Conservation (phyloP, 1,140 invertebrate genomes). For the Sycobia sp. region DNA sequence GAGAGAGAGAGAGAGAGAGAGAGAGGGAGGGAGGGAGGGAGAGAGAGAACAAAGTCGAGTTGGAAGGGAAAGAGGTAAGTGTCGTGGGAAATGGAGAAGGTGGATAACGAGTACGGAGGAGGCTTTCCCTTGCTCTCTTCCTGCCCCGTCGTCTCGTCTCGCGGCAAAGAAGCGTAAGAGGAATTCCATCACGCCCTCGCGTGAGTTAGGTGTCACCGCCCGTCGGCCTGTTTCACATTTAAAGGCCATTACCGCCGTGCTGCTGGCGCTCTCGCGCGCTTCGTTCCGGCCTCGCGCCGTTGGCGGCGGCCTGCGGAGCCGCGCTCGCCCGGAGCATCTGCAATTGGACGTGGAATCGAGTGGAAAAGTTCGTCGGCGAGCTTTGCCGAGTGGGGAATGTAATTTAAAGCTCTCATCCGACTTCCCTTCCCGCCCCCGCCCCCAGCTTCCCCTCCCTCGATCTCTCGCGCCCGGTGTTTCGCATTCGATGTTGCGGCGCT, state of each 20-base stretch:
- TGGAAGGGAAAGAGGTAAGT: slow-evolving; percentile 24
- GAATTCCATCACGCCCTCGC: slow-evolving; percentile 17
- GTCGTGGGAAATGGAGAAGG: slow-evolving; percentile 43
- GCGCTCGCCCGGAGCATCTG: background rate
- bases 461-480: background rate
- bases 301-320: background rate
- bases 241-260: slow-evolving; percentile 42
- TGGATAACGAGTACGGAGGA: slow-evolving; percentile 34
- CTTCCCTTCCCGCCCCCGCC: background rate
- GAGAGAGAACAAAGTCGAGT: too few species aligned
- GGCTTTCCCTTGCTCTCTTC: background rate
- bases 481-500: background rate
- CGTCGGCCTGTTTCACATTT: slow-evolving; percentile 54
- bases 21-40: too few species aligned
- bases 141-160: background rate
- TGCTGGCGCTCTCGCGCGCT: background rate
- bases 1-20: slow-evolving; percentile 23
- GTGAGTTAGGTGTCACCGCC: slow-evolving; percentile 50
- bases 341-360: slow-evolving; percentile 30
- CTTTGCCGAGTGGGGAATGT: slow-evolving; percentile 18
- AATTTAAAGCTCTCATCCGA: slow-evolving; percentile 31
- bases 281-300: background rate
- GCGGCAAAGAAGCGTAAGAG: slow-evolving; percentile 10
- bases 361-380: slow-evolving; percentile 21
- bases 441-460: background rate